phyloP scores from a whole-genome alignment of 2,797 vertebrate genomes.

The Mormyrops boulengeri region DNA sequence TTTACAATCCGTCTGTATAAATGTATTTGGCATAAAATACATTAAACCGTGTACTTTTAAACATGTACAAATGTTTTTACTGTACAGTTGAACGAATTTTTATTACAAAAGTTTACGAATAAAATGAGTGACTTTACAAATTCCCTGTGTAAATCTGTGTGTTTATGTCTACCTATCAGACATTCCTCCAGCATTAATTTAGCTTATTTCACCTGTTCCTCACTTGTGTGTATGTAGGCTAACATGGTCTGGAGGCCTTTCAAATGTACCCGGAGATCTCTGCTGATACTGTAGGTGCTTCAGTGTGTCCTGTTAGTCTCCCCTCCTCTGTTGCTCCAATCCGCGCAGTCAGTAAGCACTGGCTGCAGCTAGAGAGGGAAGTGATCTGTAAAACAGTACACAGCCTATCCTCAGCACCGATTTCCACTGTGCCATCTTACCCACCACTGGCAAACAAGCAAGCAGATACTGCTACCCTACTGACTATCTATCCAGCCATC shows the following conservation, averaged over 20 bases:
- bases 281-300: background rate
- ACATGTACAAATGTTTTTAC: constrained; percentile 21
- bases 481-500: background rate
- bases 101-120: constrained; percentile 18
- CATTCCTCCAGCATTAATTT: background rate
- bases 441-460: background rate
- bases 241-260: background rate
- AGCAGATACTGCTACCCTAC: background rate
- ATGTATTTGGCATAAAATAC: constrained; percentile 17
- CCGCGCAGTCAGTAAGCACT: background rate
- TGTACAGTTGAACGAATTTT: background rate
- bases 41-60: constrained; percentile 20
- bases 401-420: background rate
- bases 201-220: background rate
- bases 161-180: background rate
- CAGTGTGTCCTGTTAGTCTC: background rate
- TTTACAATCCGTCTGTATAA: background rate
- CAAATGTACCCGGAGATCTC: background rate
- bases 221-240: background rate
- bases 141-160: background rate
- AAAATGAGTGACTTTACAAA: constrained; percentile 6
- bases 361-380: background rate
- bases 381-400: background rate
- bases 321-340: background rate
- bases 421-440: background rate